Percentiles rank a stretch among this genome's conserved stretches.
Conservation (phyloP, 2,888 invertebrate species). For the Habrosyne pyritoides region DNA sequence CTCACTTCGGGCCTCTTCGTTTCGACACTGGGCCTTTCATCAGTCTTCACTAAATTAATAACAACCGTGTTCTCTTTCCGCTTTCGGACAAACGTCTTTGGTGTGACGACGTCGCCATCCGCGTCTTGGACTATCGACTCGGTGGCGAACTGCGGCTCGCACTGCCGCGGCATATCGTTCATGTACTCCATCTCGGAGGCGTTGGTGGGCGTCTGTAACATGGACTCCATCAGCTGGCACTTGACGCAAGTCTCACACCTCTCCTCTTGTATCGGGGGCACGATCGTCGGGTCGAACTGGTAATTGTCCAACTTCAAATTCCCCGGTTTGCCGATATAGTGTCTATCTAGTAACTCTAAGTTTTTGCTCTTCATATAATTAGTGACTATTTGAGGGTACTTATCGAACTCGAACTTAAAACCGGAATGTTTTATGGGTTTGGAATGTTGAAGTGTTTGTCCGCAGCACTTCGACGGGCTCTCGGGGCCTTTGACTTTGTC, state of each 20-base stretch:
- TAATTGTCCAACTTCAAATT: slow-evolving; percentile 80
- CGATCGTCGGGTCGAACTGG: slow-evolving; percentile 78
- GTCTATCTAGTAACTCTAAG: slow-evolving; percentile 84
- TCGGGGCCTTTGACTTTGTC: slow-evolving; percentile 48
- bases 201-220: slow-evolving; percentile 90
- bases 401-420: slow-evolving; percentile 89
- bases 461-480: slow-evolving; percentile 74
- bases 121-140: slow-evolving; percentile 52
- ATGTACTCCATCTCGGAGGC: slow-evolving; percentile 87
- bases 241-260: slow-evolving; percentile 81
- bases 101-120: slow-evolving; percentile 46
- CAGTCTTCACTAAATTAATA: slow-evolving; percentile 48
- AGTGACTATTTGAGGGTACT: slow-evolving; percentile 88
- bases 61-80: slow-evolving; percentile 74
- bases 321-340: slow-evolving; percentile 83
- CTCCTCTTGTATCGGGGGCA: slow-evolving; percentile 73
- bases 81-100: slow-evolving; percentile 71
- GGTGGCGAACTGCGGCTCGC: slow-evolving; percentile 71
- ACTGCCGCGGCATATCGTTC: slow-evolving; percentile 71
- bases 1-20: slow-evolving; percentile 29
- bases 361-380: slow-evolving; percentile 91
- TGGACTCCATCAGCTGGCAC: slow-evolving; percentile 80
- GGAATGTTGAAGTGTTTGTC: slow-evolving; percentile 82
- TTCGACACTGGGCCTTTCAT: slow-evolving; percentile 23
- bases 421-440: slow-evolving; percentile 87